phyloP scores from a whole-genome alignment of 2,797 vertebrate genomes.

The Platalea minor region DNA sequence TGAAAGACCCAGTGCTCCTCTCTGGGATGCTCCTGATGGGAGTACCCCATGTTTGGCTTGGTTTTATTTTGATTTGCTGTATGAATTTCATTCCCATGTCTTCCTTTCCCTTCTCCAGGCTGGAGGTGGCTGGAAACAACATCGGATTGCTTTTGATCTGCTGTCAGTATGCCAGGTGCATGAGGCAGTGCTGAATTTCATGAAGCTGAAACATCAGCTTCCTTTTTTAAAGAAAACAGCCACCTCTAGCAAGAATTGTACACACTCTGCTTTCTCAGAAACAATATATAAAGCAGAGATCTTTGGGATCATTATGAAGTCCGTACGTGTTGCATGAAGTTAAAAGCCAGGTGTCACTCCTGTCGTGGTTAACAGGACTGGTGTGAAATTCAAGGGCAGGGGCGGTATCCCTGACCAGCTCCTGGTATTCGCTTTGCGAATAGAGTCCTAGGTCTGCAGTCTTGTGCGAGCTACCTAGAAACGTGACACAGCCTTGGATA shows the following conservation, averaged over 20 bases:
- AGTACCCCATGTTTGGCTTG: accelerated
- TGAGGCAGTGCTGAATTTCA: neutral
- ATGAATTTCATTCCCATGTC: neutral
- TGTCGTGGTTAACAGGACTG: neutral
- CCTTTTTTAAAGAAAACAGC: neutral
- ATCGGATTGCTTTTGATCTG: neutral
- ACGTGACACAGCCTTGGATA: neutral
- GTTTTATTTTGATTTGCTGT: neutral
- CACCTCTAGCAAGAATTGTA: neutral
- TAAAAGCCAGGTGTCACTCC: neutral
- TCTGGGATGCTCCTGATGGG: neutral
- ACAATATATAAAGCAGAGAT: neutral
- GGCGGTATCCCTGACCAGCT: neutral
- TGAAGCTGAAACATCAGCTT: neutral
- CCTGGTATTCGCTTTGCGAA: neutral
- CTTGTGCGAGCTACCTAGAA: neutral
- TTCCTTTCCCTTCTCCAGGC: neutral
- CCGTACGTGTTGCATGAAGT: neutral
- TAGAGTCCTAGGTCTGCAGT: accelerated
- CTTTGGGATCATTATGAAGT: neutral
- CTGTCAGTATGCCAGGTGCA: too few species aligned
- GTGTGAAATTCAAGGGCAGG: neutral
- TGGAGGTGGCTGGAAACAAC: neutral
- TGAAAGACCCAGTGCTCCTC: neutral
- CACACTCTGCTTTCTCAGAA: neutral